Conservation (phyloP, 2,113 vertebrate species). For the Sinocyclocheilus anshuiensis region DNA sequence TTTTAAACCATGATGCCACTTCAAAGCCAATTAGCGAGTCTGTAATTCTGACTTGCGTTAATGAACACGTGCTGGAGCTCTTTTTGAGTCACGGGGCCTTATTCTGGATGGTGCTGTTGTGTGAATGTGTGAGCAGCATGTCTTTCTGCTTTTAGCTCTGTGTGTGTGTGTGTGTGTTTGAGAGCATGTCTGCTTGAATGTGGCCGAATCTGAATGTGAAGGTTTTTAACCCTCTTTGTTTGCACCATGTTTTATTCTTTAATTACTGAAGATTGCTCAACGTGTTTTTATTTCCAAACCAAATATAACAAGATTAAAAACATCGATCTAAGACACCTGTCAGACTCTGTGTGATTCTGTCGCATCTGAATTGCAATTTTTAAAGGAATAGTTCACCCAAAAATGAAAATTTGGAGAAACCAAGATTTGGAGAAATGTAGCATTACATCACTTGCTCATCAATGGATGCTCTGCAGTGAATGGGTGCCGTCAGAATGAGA, state of each 20-base stretch:
- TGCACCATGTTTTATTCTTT: slow-evolving; percentile 11
- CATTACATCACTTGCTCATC: too few relatives aligned
- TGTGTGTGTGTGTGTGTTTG: slow-evolving; percentile 14
- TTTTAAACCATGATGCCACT: background rate
- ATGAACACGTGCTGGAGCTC: background rate
- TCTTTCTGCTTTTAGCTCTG: slow-evolving; percentile 26
- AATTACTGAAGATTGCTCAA: slow-evolving; percentile 20
- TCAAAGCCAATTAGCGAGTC: slow-evolving; percentile 12
- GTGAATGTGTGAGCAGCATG: slow-evolving; percentile 19
- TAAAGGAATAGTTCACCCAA: background rate
- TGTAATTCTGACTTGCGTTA: slow-evolving; percentile 6
- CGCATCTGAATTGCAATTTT: background rate
- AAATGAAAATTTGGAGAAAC: too few relatives aligned
- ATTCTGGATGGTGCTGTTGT: slow-evolving; percentile 39
- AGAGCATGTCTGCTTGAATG: background rate
- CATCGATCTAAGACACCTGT: background rate
- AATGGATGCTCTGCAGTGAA: background rate
- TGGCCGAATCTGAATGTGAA: slow-evolving; percentile 32
- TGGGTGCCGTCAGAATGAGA: background rate
- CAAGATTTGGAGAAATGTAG: background rate
- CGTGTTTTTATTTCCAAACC: slow-evolving; percentile 38
- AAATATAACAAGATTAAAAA: slow-evolving; percentile 37
- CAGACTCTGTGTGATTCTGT: background rate
- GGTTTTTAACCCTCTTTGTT: slow-evolving; percentile 15
- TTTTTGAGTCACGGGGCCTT: slow-evolving; percentile 46